A percentile compares a stretch with the other conserved stretches of the same genome.
phyloP scores from a whole-genome alignment of 2,888 invertebrate genomes.

The Gibbula magus region DNA sequence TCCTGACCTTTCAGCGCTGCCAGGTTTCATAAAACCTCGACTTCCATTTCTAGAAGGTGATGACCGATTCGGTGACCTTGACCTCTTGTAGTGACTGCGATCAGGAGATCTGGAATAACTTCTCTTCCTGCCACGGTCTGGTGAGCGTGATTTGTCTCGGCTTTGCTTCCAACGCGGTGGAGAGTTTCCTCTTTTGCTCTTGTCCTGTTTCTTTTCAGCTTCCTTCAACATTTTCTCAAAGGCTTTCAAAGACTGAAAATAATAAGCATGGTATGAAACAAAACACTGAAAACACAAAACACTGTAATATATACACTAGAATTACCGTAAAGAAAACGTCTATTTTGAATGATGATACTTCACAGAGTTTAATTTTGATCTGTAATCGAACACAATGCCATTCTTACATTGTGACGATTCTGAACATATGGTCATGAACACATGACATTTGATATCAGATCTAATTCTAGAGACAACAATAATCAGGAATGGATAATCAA shows the following conservation, averaged over 20 bases:
- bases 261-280: constrained; percentile 74
- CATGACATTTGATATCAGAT: too few species aligned
- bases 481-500: too few species aligned
- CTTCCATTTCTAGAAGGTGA: constrained; percentile 23
- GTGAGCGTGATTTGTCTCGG: background rate
- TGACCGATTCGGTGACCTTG: constrained; percentile 39
- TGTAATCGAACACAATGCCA: too few species aligned
- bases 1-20: constrained; percentile 9
- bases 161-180: background rate
- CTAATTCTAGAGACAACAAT: too few species aligned
- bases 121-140: constrained; percentile 44
- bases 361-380: too few species aligned
- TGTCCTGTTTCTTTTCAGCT: constrained; percentile 74
- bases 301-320: too few species aligned
- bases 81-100: constrained; percentile 36
- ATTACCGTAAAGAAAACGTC: too few species aligned
- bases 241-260: constrained; percentile 77
- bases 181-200: background rate
- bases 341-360: too few species aligned
- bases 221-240: constrained; percentile 77
- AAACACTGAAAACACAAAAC: background rate
- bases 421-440: too few species aligned
- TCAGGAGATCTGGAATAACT: constrained; percentile 40
- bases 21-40: constrained; percentile 14
- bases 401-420: too few species aligned